Conservation (phyloP, 2,797 vertebrate species). For the Tapirus indicus region DNA sequence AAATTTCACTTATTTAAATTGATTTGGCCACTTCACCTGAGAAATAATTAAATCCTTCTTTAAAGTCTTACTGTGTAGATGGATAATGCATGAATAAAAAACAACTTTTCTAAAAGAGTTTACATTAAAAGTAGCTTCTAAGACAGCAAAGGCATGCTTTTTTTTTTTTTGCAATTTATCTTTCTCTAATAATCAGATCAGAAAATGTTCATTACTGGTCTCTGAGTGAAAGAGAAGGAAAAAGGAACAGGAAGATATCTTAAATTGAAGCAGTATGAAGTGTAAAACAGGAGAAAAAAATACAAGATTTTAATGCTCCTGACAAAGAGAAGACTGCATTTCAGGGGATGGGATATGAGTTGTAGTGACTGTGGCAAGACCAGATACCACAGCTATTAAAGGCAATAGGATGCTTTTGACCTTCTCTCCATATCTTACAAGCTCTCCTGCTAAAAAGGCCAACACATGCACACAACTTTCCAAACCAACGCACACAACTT, state of each 20-base stretch:
- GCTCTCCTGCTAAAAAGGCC: neutral
- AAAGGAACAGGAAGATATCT: neutral
- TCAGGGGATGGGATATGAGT: neutral
- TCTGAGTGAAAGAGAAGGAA: neutral
- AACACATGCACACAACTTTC: neutral
- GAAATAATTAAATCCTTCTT: neutral
- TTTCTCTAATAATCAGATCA: neutral
- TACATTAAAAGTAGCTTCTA: neutral
- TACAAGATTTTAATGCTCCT: neutral
- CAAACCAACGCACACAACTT: neutral
- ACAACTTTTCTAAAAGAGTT: neutral
- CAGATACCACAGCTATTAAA: neutral
- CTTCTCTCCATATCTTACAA: neutral
- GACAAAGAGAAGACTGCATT: neutral
- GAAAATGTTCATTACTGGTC: neutral
- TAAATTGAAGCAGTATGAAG: neutral
- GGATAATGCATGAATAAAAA: neutral
- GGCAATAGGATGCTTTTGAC: neutral
- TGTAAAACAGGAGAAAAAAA: neutral
- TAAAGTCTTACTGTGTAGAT: neutral
- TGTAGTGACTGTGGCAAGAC: neutral
- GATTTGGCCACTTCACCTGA: neutral
- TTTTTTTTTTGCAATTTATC: neutral
- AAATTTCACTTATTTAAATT: neutral
- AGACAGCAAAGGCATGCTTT: neutral